A percentile compares a stretch with the other conserved stretches of the same genome.
phyloP scores from a whole-genome alignment of 2,888 invertebrate species.

The Sinopyrophorus schimmeli region DNA sequence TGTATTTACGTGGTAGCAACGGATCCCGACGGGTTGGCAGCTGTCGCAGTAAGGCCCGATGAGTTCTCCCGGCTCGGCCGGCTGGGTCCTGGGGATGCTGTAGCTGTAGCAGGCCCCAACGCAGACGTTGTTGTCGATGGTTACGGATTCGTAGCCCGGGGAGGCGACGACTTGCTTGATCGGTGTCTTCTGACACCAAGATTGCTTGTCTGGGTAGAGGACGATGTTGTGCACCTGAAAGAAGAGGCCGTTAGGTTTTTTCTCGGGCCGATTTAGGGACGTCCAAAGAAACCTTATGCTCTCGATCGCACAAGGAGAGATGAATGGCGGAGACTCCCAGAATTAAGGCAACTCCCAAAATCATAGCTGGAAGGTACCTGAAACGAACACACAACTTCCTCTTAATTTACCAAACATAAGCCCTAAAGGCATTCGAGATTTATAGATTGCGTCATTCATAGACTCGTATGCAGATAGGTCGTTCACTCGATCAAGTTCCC shows the following conservation, averaged over 20 bases:
- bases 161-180: constrained; percentile 71
- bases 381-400: constrained; percentile 34
- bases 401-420: constrained; percentile 23
- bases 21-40: constrained; percentile 66
- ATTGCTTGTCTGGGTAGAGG: constrained; percentile 69
- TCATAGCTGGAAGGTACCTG: constrained; percentile 33
- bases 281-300: constrained; percentile 50
- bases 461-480: constrained; percentile 24
- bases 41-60: constrained; percentile 71
- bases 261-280: no score
- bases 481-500: constrained; percentile 22
- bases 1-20: constrained; percentile 64
- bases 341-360: constrained; percentile 29
- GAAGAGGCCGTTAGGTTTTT: neutral
- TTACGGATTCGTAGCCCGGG: constrained; percentile 65
- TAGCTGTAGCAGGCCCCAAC: constrained; percentile 74
- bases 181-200: constrained; percentile 70
- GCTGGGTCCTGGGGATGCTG: constrained; percentile 68
- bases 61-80: constrained; percentile 67
- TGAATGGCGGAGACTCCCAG: constrained; percentile 36
- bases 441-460: constrained; percentile 30
- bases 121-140: constrained; percentile 71
- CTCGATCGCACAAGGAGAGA: constrained; percentile 39
- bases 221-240: constrained; percentile 70
- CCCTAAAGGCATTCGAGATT: constrained; percentile 16